These are phyloP conservation scores for Notodonta ziczac DNA, from an alignment of 2,888 invertebrate species.

Conservation along the genomic window DNA sequence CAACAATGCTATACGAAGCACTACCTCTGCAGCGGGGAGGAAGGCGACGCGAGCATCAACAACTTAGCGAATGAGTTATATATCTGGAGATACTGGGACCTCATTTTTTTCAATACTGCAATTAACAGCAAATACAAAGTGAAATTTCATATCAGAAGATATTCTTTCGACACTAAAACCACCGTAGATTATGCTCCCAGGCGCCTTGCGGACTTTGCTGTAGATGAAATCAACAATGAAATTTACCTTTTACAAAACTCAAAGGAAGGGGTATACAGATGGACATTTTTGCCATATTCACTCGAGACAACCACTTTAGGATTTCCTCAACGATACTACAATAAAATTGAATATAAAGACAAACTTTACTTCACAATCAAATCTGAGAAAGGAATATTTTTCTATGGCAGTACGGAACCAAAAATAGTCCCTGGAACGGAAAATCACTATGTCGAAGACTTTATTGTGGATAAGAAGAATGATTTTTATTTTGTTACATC, in stretches of 20 bases:
- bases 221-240: not conserved
- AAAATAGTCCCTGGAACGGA: not conserved
- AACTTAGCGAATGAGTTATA: not conserved
- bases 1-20: not conserved
- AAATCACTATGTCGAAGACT: not conserved
- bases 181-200: not conserved
- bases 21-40: not conserved
- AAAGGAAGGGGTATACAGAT: not conserved
- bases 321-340: not conserved
- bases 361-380: not conserved
- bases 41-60: not conserved
- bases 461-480: not conserved
- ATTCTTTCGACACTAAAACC: not conserved
- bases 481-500: not conserved
- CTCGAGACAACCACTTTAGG: not conserved
- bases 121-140: not conserved
- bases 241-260: not conserved
- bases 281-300: not conserved
- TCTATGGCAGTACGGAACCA: not conserved
- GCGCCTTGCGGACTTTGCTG: not conserved
- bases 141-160: not conserved
- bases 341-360: not conserved
- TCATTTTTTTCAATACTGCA: not conserved
- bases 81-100: not conserved
- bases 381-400: not conserved